Conservation (phyloP, 2,113 vertebrate species). For the Crocuta crocuta region DNA sequence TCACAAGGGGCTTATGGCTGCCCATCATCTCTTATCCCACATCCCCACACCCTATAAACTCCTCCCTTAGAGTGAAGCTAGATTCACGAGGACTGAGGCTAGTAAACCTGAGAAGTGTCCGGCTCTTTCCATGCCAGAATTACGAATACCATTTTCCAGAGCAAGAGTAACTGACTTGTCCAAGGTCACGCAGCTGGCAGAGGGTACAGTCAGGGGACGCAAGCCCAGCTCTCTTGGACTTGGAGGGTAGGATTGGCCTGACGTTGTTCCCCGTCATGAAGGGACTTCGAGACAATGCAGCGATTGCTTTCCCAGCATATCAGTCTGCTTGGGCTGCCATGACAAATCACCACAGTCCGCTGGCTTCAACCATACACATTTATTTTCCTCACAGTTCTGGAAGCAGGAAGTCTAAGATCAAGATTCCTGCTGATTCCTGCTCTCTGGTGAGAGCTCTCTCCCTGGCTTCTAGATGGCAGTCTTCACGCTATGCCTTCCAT, state of each 20-base stretch:
- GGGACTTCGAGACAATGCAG: neutral
- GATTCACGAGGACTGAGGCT: conserved; percentile 78
- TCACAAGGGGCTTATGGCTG: neutral
- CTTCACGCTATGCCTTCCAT: neutral
- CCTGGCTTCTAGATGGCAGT: neutral
- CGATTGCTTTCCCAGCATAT: neutral
- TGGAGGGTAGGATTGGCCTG: neutral
- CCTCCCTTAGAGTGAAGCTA: conserved; percentile 81
- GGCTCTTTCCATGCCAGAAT: neutral
- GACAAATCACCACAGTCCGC: neutral
- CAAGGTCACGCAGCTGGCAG: neutral
- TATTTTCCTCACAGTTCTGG: neutral
- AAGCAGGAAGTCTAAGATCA: neutral
- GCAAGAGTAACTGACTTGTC: neutral
- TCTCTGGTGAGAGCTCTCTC: neutral
- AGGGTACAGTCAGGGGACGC: neutral
- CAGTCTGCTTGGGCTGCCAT: neutral
- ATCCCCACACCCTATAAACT: conserved; percentile 81
- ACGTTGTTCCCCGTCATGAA: neutral
- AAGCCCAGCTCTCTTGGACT: neutral
- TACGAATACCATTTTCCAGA: neutral
- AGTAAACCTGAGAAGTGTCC: conserved; percentile 78
- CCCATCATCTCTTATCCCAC: conserved; percentile 69
- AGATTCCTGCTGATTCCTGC: neutral
- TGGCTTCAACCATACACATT: neutral